phyloP scores from a whole-genome alignment of 2,113 vertebrate genomes.

The Sceloporus tristichus region DNA sequence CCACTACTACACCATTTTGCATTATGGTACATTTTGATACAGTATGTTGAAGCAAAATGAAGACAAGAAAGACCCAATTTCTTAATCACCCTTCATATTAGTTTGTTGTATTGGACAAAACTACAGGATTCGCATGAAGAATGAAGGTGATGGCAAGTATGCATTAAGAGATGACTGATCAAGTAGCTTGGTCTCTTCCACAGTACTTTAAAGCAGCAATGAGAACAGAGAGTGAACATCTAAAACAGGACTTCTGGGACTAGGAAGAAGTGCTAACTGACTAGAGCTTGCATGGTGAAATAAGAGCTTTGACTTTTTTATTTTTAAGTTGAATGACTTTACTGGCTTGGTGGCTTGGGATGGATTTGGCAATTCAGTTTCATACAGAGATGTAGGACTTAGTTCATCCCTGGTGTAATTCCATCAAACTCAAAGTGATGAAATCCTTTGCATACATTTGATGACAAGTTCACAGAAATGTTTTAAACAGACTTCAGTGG shows the following conservation, averaged over 20 bases:
- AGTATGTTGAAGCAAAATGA: not conserved
- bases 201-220: constrained; percentile 20
- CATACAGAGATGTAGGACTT: constrained; percentile 22
- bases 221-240: constrained; percentile 32
- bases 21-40: not conserved
- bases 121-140: not conserved
- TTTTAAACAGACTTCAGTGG: constrained; percentile 37
- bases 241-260: constrained; percentile 40
- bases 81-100: not conserved
- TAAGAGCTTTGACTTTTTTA: constrained; percentile 30
- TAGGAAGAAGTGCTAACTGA: constrained; percentile 18
- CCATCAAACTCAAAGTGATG: constrained; percentile 35
- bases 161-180: constrained; percentile 26
- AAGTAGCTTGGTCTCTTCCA: constrained; percentile 8
- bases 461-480: constrained; percentile 40
- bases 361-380: constrained; percentile 41
- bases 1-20: not conserved
- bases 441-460: constrained; percentile 43
- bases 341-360: constrained; percentile 34
- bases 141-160: constrained; percentile 1
- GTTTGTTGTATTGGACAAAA: not conserved
- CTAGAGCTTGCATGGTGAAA: constrained; percentile 36
- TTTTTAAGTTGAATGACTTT: constrained; percentile 29
- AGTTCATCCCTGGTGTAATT: constrained; percentile 36
- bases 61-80: not conserved